These are phyloP conservation scores for Rhodinocichla rosea DNA, from an alignment of 2,113 vertebrate species.

Conservation along the genomic window DNA sequence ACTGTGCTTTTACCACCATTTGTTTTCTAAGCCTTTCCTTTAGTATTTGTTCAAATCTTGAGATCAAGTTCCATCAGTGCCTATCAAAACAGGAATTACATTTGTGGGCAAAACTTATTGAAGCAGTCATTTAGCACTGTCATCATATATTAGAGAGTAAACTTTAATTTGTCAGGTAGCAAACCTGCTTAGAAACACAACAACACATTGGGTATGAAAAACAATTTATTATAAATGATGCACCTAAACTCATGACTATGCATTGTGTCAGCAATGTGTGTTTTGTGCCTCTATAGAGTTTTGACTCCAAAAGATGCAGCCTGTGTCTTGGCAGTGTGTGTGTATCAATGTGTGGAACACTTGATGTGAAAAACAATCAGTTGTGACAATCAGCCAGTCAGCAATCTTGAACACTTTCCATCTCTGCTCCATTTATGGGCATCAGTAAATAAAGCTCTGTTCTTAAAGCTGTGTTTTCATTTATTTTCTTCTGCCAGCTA, in stretches of 20 bases:
- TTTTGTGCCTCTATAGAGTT: background rate
- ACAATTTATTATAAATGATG: background rate
- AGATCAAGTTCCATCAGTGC: background rate
- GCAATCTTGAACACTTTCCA: constrained; percentile 23
- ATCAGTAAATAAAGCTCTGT: constrained; percentile 43
- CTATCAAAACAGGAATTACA: background rate
- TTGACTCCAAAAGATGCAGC: background rate
- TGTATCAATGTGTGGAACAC: background rate
- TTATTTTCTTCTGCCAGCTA: constrained; percentile 42
- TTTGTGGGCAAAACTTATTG: background rate
- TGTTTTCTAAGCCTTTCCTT: background rate
- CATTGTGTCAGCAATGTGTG: background rate
- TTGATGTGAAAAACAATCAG: constrained; percentile 39
- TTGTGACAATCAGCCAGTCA: constrained; percentile 27
- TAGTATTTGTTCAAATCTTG: background rate
- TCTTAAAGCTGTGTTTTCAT: constrained; percentile 29
- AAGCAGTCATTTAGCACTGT: background rate
- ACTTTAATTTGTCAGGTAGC: background rate
- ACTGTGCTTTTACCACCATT: background rate
- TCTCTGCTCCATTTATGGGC: constrained; percentile 40
- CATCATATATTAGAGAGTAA: background rate
- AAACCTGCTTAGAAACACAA: background rate
- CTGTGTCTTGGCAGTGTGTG: background rate
- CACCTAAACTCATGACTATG: background rate
- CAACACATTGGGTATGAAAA: background rate